phyloP scores from a whole-genome alignment of 2,113 vertebrate species.

The Emydura subglobosa region DNA sequence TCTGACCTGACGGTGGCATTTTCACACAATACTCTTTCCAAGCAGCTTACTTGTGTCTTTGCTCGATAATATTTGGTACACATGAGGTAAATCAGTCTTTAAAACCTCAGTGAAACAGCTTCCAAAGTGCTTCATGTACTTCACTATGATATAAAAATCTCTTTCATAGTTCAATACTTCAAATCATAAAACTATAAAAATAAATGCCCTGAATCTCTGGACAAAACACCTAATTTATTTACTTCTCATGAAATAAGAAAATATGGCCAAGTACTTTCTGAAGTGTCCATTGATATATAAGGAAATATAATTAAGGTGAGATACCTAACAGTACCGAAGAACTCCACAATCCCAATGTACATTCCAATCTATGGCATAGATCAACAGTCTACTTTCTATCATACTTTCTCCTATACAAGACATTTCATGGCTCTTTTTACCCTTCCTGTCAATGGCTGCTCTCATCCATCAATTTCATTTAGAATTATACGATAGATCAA shows the following conservation, averaged over 20 bases:
- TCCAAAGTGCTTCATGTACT: background rate
- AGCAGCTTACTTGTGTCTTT: conserved; percentile 5
- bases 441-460: conserved; percentile 90
- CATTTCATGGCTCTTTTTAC: conserved; percentile 90
- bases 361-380: background rate
- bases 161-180: background rate
- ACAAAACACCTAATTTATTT: background rate
- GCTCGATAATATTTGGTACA: background rate
- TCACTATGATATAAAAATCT: background rate
- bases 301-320: background rate
- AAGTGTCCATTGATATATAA: background rate
- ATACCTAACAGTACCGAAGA: background rate
- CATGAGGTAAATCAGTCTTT: conserved; percentile 17
- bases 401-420: conserved; percentile 86
- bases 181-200: background rate
- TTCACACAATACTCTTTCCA: conserved; percentile 27
- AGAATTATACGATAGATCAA: conserved; percentile 93
- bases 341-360: accelerated
- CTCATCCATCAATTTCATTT: conserved; percentile 93
- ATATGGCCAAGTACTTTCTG: background rate
- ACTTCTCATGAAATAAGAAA: background rate
- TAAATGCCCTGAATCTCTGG: background rate
- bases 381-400: conserved; percentile 86
- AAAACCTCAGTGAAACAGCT: background rate
- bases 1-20: conserved; percentile 18